Base-by-base conservation (phyloP, 1,140 invertebrate genomes). In the Papilio polyxenes region DNA sequence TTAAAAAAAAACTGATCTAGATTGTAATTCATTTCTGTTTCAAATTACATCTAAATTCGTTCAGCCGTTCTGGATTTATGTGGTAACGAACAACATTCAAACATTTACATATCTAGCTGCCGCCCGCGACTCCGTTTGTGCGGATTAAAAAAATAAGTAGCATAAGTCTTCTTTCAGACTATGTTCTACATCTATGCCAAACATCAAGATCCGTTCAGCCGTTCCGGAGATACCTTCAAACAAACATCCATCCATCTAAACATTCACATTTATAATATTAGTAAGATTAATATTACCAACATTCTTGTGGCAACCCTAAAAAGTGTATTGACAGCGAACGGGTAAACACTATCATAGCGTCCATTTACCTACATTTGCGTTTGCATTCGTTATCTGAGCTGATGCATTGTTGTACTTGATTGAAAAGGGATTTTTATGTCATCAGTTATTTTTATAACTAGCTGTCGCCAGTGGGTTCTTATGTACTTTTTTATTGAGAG, bases 321-420 rank as follows among this genome's bases (percentile, higher is more conserved):
- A 74, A 76, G n/a, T 49, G 75, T 76, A 76, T 53, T 23, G 44
- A 76, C 75, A 53, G 48, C 20, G 10, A 23, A 49, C 48, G 20
- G 75, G 49, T 76, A 49, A 76, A 76, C 49, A 76, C 76, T 75
- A 76, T 82, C 74, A 69, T 76, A 59, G 74, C 37, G n/a, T 82
- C 75, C 48, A 78, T 78, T 82, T 69, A 76, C 76, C 53, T 80
- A 51, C 48, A 59, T 84, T 75, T 81, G 53, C 9, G 56, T 56
- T 56, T 51, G 78, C 74, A 31, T 65, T 81, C 80, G 80, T 84
- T 85, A 84, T 85, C 83, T 83, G n/a, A 23, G 76, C 81, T 82
- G 72, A 44, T 48, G 80, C 51, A 75, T 82, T 81, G 51, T 82
- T 83, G 80, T 65, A 59, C 80, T 65, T 62, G 59, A 80, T 53